phyloP scores from a whole-genome alignment of 1,140 invertebrate species.

The Drosophila ohnishii region DNA sequence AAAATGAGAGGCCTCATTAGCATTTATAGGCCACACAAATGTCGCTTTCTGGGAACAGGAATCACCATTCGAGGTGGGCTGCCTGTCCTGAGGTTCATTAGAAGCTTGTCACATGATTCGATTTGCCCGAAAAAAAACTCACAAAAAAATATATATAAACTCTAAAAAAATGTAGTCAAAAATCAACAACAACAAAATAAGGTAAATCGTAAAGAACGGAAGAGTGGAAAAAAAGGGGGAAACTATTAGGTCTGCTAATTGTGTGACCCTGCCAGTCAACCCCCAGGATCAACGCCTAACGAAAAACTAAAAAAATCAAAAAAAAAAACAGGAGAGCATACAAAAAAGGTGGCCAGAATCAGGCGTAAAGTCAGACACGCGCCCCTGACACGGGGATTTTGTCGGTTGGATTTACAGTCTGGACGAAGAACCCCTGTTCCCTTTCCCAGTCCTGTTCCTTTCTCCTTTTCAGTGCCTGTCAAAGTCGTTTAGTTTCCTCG shows the following conservation, averaged over 20 bases:
- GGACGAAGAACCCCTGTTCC: conserved; percentile 12
- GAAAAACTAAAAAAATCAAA: not conserved
- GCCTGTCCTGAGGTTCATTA: conserved; percentile 76
- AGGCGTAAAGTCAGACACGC: conserved; percentile 56
- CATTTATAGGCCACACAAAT: conserved; percentile 79
- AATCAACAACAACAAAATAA: conserved; percentile 15
- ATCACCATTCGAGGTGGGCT: conserved; percentile 5
- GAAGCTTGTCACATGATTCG: conserved; percentile 80
- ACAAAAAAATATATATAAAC: not conserved
- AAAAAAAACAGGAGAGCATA: not conserved
- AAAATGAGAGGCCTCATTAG: conserved; percentile 65
- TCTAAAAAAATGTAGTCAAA: conserved; percentile 12
- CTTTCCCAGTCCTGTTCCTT: conserved; percentile 9
- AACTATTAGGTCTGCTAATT: conserved; percentile 69
- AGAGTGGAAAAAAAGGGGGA: conserved; percentile 5
- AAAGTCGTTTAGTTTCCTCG: conserved; percentile 60
- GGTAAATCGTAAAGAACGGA: conserved; percentile 17
- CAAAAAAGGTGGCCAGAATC: conserved; percentile 27
- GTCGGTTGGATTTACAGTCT: conserved; percentile 15
- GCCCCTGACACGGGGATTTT: conserved; percentile 52
- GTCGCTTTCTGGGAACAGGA: conserved; percentile 32
- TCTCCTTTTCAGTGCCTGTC: conserved; percentile 65
- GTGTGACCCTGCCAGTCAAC: conserved; percentile 60
- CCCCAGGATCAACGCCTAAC: conserved; percentile 19
- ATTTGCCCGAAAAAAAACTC: conserved; percentile 38